Conservation (phyloP, 1,140 invertebrate species). For the Brachionus asplanchnoidis region DNA sequence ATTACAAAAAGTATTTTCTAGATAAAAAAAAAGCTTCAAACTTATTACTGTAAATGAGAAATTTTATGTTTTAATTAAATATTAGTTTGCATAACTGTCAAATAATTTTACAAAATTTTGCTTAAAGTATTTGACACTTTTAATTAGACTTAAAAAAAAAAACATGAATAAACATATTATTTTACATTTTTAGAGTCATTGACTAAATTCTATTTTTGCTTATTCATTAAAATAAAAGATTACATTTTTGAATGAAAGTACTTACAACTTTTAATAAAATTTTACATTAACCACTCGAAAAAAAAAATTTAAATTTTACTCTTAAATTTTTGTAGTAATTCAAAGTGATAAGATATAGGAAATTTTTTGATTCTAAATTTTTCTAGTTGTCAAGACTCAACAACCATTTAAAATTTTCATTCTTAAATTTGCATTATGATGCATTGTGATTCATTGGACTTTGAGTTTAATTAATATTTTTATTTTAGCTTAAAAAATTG, state of each 20-base stretch:
- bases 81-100: background rate
- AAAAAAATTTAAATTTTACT: background rate
- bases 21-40: background rate
- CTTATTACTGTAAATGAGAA: background rate
- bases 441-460: no score
- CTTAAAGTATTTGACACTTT: background rate
- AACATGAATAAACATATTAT: background rate
- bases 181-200: background rate
- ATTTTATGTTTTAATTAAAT: background rate
- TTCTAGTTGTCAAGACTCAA: no score
- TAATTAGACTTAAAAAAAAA: background rate
- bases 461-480: no score
- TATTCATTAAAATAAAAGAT: background rate
- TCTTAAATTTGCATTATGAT: no score
- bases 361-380: background rate
- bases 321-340: background rate
- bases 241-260: background rate
- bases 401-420: no score
- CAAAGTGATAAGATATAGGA: background rate
- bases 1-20: background rate
- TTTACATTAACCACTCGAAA: background rate
- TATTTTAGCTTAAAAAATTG: no score
- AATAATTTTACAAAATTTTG: background rate
- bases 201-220: background rate
- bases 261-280: background rate